A percentile compares a stretch with the other conserved stretches of the same genome.
These are phyloP conservation scores for Scortum barcoo DNA, from an alignment of 2,113 vertebrate species.

Conservation along the genomic window DNA sequence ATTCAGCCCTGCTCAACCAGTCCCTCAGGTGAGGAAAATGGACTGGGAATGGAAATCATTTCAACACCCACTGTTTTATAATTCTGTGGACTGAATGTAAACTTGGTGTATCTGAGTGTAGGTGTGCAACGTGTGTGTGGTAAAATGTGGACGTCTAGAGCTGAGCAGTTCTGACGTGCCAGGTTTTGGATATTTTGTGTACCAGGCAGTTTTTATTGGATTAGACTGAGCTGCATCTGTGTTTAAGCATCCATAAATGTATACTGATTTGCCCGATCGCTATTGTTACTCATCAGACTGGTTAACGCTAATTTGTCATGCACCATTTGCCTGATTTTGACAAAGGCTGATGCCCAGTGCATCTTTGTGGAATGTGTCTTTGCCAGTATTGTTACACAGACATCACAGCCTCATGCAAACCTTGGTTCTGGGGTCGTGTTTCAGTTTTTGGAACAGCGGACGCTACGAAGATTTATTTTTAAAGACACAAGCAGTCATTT, in stretches of 20 bases:
- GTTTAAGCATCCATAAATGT: background rate
- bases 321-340: background rate
- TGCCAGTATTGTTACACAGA: background rate
- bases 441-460: background rate
- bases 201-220: background rate
- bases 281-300: background rate
- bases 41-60: constrained; percentile 46
- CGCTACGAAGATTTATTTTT: too few relatives aligned
- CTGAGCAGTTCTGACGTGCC: background rate
- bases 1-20: constrained; percentile 42
- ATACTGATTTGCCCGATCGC: background rate
- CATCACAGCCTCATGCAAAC: background rate
- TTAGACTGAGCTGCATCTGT: background rate
- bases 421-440: background rate
- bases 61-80: constrained; percentile 26
- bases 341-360: background rate
- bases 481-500: too few relatives aligned
- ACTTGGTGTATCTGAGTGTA: background rate
- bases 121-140: background rate
- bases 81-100: constrained; percentile 10
- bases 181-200: background rate
- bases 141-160: background rate
- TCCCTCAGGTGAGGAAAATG: constrained; percentile 60
- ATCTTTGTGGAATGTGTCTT: background rate
- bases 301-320: background rate